Base-by-base conservation (phyloP, 1,140 invertebrate genomes). In the Acromyrmex charruanus region DNA sequence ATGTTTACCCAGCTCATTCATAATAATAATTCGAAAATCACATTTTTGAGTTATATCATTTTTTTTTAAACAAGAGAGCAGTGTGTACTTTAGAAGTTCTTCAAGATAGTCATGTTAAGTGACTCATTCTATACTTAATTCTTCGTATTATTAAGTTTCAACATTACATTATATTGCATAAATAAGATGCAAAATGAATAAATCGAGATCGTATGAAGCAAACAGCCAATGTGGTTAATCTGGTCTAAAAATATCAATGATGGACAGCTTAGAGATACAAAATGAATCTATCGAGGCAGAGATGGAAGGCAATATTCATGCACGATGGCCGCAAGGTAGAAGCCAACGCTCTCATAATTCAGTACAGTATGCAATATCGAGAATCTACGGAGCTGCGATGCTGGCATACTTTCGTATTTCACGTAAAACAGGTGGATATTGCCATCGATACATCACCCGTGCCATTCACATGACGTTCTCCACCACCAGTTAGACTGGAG, bases 401-500 rank as follows among this genome's bases (percentile, higher is more conserved):
- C 77, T 58, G 71, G 59, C 75, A 16, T 55, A 74, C 88, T 90
- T 89, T 87, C 85, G 85, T 89, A 89, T 90, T 90, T 90, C 88
- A 90, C 55, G 77, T 71, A 66, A 84, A 90, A 90, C 85, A 87
- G 85, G 77, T 89, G 85, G 79, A 90, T 90, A 90, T 90, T 90
- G 79, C 85, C 49, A 35, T 44, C 89, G 65, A 89, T 90, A 80
- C 28, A 90, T 90, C 89, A 90, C 61, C 65, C 51, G 1, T 39
- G n/a, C 16, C 69, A 21, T 21, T 66, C 72, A 25, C 72, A 12
- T 65, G 18, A 21, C 55, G 10, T 18, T 55, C 53, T n/a, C 7
- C 44, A 1, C 63, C 7, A 4, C 72, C 74, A 63, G 59, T 75
- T 75, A 69, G 6, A 55, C 35, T 18, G 16, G 39, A 35, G 44